These are phyloP conservation scores for Athripsodes cinereus DNA, from an alignment of 2,888 invertebrate species.

Conservation along the genomic window DNA sequence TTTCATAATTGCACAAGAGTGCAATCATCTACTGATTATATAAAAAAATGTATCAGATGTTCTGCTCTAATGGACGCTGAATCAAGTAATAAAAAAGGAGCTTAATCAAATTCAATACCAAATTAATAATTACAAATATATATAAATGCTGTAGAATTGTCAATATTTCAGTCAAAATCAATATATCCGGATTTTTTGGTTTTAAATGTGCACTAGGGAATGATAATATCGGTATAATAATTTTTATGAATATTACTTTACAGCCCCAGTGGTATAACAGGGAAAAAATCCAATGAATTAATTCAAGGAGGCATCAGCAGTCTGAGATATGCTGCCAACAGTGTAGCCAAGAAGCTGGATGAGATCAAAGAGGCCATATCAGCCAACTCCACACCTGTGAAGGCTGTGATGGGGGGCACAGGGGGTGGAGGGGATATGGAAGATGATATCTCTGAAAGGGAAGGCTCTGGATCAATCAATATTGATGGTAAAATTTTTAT, in stretches of 20 bases:
- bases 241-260: background rate
- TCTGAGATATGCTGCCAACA: constrained; percentile 78
- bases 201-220: too few relatives aligned
- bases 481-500: constrained; percentile 47
- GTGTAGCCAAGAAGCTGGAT: constrained; percentile 82
- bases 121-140: too few relatives aligned
- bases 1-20: too few relatives aligned
- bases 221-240: too few relatives aligned
- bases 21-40: too few relatives aligned
- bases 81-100: too few relatives aligned
- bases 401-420: constrained; percentile 44
- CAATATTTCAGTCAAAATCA: too few relatives aligned
- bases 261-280: constrained; percentile 75
- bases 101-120: too few relatives aligned
- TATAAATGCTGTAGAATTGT: too few relatives aligned
- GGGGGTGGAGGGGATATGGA: constrained; percentile 48
- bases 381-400: constrained; percentile 80
- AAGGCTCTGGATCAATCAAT: constrained; percentile 45
- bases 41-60: too few relatives aligned
- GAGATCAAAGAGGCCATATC: constrained; percentile 89
- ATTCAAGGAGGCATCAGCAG: constrained; percentile 82
- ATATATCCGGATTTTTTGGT: too few relatives aligned
- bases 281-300: constrained; percentile 83
- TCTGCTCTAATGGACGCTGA: too few relatives aligned
- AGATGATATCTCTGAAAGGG: constrained; percentile 45